Evolutionary conservation across 2,888 invertebrate genomes (phyloP), one percentile per base, ranked within the genome.

Genomic region (Dynastes maya): DNA sequence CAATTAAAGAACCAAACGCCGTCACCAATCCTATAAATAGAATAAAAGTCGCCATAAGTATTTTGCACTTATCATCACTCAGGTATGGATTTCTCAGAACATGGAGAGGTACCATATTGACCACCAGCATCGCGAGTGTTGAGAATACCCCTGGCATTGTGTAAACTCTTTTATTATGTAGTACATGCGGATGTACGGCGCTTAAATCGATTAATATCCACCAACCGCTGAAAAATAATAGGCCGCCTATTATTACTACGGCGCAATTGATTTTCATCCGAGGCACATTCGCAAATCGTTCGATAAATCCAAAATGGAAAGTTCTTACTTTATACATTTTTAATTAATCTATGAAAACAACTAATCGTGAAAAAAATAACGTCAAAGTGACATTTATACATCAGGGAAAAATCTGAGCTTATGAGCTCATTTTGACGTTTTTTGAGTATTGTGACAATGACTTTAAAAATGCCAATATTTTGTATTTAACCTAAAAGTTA

Each of bases 131-230:
- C 13, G 85, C 79, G 9, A 83, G 8, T 9, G 84, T 85, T 40
- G 80, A 82, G 11, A 83, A 79, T n/a, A 85, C 37, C 16, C 84
- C 84, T 32, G 86, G 86, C 8, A 84, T 67, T 45, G 83, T 80
- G 78, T 85, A 86, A n/a, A 81, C 37, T 78, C 51, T 79, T 22
- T 80, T 68, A n/a, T 79, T 45, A 4, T 75, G 49, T 29, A 84
- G 78, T 4, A 81, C 75, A 32, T 77, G 63, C n/a, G 64, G 71
- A 72, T 82, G 77, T 32, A 80, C 72, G 0, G 81, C 78, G 58
- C 82, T 79, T n/a, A 83, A 79, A 74, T 86, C 84, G n/a, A 85
- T 82, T 78, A 86, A 80, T n/a, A 86, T 72, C 86, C 86, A 86
- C 86, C 86, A 86, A 9, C 85, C 86, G 29, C 63, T 58, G 77